A percentile compares a stretch with the other conserved stretches of the same genome.
phyloP scores from a whole-genome alignment of 2,797 vertebrate genomes.

The Ataeniobius toweri region DNA sequence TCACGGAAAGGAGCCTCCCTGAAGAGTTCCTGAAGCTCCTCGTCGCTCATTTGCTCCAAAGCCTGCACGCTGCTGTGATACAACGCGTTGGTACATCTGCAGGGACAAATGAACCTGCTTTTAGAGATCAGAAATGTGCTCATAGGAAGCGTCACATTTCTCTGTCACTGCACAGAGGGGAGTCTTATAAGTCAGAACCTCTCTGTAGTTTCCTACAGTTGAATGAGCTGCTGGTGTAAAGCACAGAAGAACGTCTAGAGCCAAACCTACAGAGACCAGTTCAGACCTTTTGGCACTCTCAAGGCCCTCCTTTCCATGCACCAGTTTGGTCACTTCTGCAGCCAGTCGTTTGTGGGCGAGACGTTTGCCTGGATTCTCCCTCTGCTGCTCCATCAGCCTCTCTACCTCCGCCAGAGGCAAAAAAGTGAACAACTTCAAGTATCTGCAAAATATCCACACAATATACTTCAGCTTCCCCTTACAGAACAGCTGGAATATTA shows the following conservation, averaged over 20 bases:
- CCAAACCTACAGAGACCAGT: neutral
- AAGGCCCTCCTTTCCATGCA: constrained; percentile 92
- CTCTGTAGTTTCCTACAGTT: too few species aligned
- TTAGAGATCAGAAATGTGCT: neutral
- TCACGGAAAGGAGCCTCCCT: constrained; percentile 90
- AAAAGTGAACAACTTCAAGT: constrained; percentile 94
- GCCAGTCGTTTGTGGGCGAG: constrained; percentile 92
- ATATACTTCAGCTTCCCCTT: neutral
- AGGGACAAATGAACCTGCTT: neutral
- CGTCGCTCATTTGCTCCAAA: constrained; percentile 91
- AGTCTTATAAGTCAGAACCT: too few species aligned
- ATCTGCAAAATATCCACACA: constrained; percentile 75
- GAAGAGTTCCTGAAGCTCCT: constrained; percentile 92
- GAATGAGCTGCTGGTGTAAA: too few species aligned
- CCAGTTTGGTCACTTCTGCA: constrained; percentile 94
- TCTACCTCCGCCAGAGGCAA: constrained; percentile 89
- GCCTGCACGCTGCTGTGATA: constrained; percentile 87
- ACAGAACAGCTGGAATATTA: neutral
- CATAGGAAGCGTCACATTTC: neutral
- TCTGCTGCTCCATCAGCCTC: constrained; percentile 89
- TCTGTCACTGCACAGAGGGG: too few species aligned
- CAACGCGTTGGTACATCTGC: constrained; percentile 90
- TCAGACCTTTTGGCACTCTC: constrained; percentile 92
- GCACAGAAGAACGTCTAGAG: neutral
- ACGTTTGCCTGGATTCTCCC: constrained; percentile 86